Conservation (phyloP, 1,140 invertebrate species). For the Pachypsylla venusta region DNA sequence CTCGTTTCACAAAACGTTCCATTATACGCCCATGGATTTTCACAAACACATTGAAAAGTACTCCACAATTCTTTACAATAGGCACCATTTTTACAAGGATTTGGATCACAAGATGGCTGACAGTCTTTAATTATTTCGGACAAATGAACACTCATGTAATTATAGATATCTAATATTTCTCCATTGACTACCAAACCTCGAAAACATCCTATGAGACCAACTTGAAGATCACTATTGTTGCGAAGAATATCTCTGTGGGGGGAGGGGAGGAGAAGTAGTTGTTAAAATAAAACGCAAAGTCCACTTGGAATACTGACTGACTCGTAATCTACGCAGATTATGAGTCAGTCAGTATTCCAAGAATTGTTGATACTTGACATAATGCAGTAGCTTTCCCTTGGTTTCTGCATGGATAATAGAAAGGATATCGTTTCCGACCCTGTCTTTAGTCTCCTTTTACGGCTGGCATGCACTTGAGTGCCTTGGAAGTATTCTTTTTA, state of each 20-base stretch:
- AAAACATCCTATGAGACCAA: constrained; percentile 81
- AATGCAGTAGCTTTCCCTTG: too few relatives aligned
- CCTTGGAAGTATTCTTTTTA: too few relatives aligned
- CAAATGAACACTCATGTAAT: constrained; percentile 81
- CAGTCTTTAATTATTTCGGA: constrained; percentile 84
- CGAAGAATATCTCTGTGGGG: constrained; percentile 57
- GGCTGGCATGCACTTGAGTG: too few relatives aligned
- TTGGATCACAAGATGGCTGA: constrained; percentile 81
- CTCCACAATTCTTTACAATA: constrained; percentile 85
- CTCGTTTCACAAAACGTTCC: constrained; percentile 79
- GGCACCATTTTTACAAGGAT: constrained; percentile 81
- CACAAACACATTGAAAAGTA: constrained; percentile 75
- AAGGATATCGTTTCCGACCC: too few relatives aligned
- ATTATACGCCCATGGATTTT: constrained; percentile 78
- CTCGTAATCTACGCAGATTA: too few relatives aligned
- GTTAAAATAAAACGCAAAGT: too few relatives aligned
- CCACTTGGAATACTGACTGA: too few relatives aligned
- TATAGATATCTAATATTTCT: constrained; percentile 76
- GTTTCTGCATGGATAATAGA: too few relatives aligned
- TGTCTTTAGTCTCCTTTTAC: too few relatives aligned
- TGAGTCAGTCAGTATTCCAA: too few relatives aligned
- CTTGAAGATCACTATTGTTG: constrained; percentile 54
- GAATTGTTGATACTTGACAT: too few relatives aligned
- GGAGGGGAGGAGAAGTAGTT: too few relatives aligned
- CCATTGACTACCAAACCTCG: constrained; percentile 81